Evolutionary conservation across 2,797 vertebrate genomes (phyloP).

Genomic region (Pogonophryne albipinna): DNA sequence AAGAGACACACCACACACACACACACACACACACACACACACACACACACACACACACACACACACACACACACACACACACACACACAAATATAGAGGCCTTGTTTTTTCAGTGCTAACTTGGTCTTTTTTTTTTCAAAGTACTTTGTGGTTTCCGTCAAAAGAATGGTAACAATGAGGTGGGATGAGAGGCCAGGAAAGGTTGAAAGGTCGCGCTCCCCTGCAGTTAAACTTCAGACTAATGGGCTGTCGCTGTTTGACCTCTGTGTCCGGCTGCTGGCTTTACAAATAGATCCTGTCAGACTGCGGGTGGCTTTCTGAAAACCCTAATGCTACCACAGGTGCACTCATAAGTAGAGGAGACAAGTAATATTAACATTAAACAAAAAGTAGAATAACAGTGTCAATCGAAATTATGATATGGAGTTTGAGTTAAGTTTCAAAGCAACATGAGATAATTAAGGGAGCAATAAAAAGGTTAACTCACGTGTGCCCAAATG

Average conservation of each 20-base stretch:
- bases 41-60: constrained; percentile 28
- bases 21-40: constrained; percentile 33
- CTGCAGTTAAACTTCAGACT: constrained; percentile 64
- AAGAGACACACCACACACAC: constrained; percentile 22
- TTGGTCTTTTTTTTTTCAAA: constrained; percentile 50
- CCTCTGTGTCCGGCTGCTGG: constrained; percentile 37
- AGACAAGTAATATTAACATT: constrained; percentile 26
- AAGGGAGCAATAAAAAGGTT: constrained; percentile 1
- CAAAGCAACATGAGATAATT: constrained; percentile 4
- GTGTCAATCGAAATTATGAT: neutral
- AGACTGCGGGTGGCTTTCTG: constrained; percentile 33
- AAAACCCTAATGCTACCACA: constrained; percentile 42
- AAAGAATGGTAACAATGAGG: constrained; percentile 45
- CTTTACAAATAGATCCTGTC: constrained; percentile 59
- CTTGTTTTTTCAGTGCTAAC: constrained; percentile 51
- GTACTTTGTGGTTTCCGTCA: constrained; percentile 54
- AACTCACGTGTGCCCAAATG: neutral
- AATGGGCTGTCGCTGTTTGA: constrained; percentile 66
- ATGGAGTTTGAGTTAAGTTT: constrained; percentile 2
- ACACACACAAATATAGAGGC: constrained; percentile 17
- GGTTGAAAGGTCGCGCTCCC: constrained; percentile 53
- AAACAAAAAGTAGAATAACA: neutral
- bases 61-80: constrained; percentile 33
- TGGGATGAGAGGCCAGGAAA: constrained; percentile 38
- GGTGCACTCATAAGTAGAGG: constrained; percentile 26